Conservation (phyloP, 1,140 invertebrate species). For the Chrysomallon squamiferum region DNA sequence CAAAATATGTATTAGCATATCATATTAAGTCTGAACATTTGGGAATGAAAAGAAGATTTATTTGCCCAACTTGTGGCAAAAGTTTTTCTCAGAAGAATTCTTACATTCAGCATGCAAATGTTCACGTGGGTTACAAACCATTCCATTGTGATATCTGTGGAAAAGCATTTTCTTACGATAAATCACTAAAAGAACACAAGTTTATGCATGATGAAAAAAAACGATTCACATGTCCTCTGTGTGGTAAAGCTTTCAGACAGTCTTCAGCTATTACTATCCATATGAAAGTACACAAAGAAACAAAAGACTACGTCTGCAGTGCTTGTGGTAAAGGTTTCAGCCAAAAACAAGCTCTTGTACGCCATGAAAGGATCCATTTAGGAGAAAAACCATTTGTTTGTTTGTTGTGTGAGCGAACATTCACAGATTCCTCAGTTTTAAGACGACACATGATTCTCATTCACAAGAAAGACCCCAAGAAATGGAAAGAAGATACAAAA, state of each 20-base stretch:
- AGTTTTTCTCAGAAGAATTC: slow-evolving; percentile 55
- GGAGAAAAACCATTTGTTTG: slow-evolving; percentile 58
- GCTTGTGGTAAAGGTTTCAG: slow-evolving; percentile 58
- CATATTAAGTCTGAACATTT: slow-evolving; percentile 53
- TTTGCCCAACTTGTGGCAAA: slow-evolving; percentile 58
- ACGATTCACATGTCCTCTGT: slow-evolving; percentile 47
- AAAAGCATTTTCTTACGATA: slow-evolving; percentile 51
- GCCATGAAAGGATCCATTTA: slow-evolving; percentile 56
- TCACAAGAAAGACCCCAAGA: slow-evolving; percentile 45
- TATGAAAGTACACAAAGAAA: slow-evolving; percentile 48
- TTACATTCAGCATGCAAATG: slow-evolving; percentile 53
- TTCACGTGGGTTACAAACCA: slow-evolving; percentile 51
- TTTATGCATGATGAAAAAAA: slow-evolving; percentile 48
- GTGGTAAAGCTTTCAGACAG: slow-evolving; percentile 50
- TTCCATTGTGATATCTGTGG: slow-evolving; percentile 55
- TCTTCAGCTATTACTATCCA: slow-evolving; percentile 48
- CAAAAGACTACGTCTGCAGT: slow-evolving; percentile 49
- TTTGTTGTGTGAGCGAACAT: slow-evolving; percentile 42
- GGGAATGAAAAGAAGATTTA: slow-evolving; percentile 44
- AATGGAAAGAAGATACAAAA: slow-evolving; percentile 34
- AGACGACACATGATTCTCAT: slow-evolving; percentile 56
- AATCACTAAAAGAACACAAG: slow-evolving; percentile 48
- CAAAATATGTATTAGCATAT: slow-evolving; percentile 47
- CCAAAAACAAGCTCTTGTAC: slow-evolving; percentile 49
- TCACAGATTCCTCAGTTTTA: slow-evolving; percentile 55